Base-by-base conservation (phyloP, 2,113 vertebrate genomes). In the Pithys albifrons region DNA sequence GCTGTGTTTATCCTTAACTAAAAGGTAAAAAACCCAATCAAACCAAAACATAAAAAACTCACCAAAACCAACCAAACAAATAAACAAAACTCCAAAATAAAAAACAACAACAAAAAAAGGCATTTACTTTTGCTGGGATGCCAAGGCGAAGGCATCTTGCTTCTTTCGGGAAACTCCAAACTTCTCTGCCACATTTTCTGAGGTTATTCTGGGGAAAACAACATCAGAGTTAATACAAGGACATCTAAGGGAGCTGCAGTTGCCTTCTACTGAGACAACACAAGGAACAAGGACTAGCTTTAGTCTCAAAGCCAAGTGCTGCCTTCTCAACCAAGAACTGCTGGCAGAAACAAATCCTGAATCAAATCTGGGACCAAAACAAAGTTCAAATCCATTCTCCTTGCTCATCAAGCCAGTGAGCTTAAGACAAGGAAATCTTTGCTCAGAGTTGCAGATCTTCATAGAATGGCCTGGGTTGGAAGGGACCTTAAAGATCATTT, bases 101-200 rank as follows among this genome's bases (percentile, higher is more conserved):
- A 51, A 51, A 51, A 25, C 46, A 48, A 51, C 24, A 51, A 51
- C 23, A 51, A 23, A 49, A 64, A 51, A 8, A n/a, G 16, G 2
- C 9, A 67, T 75, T 98, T 98, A 99, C 99, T 99, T 99, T 13
- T 98, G 98, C 39, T 99, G 99, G 4, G 99, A 99, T 80, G 97
- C 94, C 93, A 99, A 90, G 2, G 99, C 98, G 64, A 99, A 99
- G 62, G 97, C 54, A 45, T 99, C 99, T 96, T 99, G 99, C 95
- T 98, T 98, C 91, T 99, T 97, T 66, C 99, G 97, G 54, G 98
- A 98, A 92, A 99, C 69, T 15, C 98, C 98, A 46, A 98, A 99
- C 55, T 95, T 95, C 97, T 99, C 98, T 0, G 99, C 99, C 17
- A 99, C 98, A 0, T 99, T 99, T 96, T 99, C 99, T 0, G 99